Conservation (phyloP, 2,888 invertebrate species). For the Clusia tigrina region DNA sequence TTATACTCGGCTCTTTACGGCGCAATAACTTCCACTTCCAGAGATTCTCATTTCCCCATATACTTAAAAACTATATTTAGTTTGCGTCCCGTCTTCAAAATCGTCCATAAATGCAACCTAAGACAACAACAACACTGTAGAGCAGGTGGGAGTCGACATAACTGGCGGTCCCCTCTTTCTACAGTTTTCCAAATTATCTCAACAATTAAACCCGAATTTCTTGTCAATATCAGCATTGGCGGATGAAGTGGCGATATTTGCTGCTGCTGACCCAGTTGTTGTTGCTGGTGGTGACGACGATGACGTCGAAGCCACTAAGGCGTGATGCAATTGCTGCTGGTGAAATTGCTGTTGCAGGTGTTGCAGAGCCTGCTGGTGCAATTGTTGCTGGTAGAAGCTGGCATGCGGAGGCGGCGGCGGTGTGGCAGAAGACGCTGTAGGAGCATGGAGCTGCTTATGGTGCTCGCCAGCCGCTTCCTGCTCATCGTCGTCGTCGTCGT, state of each 20-base stretch:
- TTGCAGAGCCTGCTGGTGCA: slow-evolving; percentile 52
- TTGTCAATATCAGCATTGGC: slow-evolving; percentile 15
- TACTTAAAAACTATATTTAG: no score
- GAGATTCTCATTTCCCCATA: no score
- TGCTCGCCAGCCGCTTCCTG: slow-evolving; percentile 17
- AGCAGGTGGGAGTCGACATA: background rate
- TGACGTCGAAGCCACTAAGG: slow-evolving; percentile 42
- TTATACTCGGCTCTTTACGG: no score
- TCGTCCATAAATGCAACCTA: background rate
- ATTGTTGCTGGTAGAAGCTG: slow-evolving; percentile 48
- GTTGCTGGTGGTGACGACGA: slow-evolving; percentile 35
- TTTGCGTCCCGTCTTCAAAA: no score
- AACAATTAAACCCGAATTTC: slow-evolving; percentile 33
- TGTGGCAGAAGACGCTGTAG: background rate
- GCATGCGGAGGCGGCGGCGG: slow-evolving; percentile 24
- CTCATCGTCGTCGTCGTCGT: slow-evolving; percentile 25
- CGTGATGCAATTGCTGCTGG: slow-evolving; percentile 44
- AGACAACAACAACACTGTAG: background rate
- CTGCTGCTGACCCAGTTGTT: slow-evolving; percentile 27
- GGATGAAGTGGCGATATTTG: slow-evolving; percentile 20
- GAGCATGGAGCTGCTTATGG: background rate
- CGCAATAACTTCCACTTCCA: no score
- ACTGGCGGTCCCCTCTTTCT: background rate
- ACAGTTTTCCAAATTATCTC: slow-evolving; percentile 21
- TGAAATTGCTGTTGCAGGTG: slow-evolving; percentile 49